Conservation (phyloP, 2,113 vertebrate genomes). For the Myiozetetes cayanensis region DNA sequence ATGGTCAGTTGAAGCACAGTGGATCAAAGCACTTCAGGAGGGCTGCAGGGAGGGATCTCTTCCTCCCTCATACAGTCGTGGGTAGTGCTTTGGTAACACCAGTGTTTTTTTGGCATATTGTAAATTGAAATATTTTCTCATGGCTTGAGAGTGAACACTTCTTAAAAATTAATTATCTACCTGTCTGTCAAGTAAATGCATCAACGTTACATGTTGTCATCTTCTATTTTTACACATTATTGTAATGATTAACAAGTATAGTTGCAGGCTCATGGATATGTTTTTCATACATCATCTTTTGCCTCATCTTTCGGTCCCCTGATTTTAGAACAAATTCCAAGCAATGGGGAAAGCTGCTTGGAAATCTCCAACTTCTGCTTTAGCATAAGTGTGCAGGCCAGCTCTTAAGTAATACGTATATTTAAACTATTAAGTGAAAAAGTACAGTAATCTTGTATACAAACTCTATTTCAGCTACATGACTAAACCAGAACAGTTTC, state of each 20-base stretch:
- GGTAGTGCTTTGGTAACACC: neutral
- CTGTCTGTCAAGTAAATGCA: neutral
- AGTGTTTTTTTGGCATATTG: neutral
- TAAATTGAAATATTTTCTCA: conserved; percentile 39
- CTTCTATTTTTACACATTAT: neutral
- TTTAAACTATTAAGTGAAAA: neutral
- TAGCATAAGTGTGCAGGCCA: neutral
- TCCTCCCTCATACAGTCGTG: neutral
- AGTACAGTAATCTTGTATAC: neutral
- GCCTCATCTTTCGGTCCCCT: neutral
- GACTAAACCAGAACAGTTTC: no score
- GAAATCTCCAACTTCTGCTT: neutral
- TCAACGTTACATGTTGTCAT: neutral
- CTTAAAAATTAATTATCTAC: neutral
- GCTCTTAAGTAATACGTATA: neutral
- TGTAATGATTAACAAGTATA: neutral
- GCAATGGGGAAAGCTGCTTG: neutral
- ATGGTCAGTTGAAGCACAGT: neutral
- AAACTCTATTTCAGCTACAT: neutral
- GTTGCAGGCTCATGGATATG: neutral
- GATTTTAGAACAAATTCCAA: neutral
- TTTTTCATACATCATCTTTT: neutral
- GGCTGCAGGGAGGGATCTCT: neutral
- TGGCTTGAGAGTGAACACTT: neutral
- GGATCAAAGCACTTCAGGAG: neutral